Percentiles rank a stretch among this genome's conserved stretches.
These are phyloP conservation scores for Balanococcus diminutus DNA, from an alignment of 2,888 invertebrate species.

Conservation along the genomic window DNA sequence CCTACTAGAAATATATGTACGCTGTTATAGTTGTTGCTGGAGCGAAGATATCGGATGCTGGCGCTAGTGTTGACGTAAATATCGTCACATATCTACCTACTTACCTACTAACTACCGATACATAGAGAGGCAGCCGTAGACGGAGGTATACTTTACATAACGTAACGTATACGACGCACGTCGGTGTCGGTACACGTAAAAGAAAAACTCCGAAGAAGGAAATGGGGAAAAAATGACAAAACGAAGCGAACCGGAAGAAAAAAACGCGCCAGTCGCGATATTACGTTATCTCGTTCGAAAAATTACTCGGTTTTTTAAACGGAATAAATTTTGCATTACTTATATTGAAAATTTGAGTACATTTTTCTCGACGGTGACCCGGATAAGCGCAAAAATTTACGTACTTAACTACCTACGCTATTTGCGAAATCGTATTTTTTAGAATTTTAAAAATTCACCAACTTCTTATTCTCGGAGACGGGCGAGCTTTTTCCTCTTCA, in stretches of 20 bases:
- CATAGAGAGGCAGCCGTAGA: no score
- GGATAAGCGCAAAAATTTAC: background rate
- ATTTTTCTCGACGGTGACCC: background rate
- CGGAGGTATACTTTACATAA: no score
- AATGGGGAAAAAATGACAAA: background rate
- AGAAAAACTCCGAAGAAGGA: background rate
- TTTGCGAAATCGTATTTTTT: background rate
- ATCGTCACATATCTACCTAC: no score
- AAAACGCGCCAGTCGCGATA: background rate
- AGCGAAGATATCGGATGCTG: no score
- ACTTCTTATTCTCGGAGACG: no score
- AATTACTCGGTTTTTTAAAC: background rate
- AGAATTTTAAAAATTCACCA: no score
- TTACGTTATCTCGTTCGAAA: background rate
- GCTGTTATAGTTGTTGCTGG: no score
- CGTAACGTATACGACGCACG: background rate
- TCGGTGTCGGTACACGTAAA: background rate
- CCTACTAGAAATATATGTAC: no score
- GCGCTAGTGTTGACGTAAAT: no score
- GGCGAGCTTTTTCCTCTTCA: no score
- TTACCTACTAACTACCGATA: no score
- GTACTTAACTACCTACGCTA: background rate
- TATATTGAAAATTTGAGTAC: background rate
- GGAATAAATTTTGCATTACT: background rate
- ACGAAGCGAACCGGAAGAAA: background rate